Evolutionary conservation across 64 coral and sea anemone species (phyloP).

Genomic region (Actinia equina): DNA sequence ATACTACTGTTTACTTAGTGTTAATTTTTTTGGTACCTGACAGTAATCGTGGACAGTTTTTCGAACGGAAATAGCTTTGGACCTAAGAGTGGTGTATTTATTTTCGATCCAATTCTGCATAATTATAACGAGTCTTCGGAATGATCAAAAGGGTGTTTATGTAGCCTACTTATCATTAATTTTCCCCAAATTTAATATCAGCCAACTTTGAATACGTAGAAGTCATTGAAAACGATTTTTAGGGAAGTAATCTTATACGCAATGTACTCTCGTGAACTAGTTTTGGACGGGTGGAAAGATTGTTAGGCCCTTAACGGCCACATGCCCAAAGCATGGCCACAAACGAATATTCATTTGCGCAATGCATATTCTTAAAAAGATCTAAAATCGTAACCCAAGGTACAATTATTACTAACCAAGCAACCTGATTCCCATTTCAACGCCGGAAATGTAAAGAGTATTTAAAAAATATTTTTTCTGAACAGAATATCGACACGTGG

Average conservation of each 20-base stretch:
- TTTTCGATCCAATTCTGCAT: background rate
- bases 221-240: background rate
- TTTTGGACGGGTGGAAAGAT: slow-evolving; percentile 1
- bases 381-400: background rate
- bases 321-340: slow-evolving; percentile 13
- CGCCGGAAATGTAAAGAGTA: background rate
- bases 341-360: background rate
- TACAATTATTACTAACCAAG: background rate
- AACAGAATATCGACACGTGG: background rate
- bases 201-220: background rate
- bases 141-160: slow-evolving; percentile 15
- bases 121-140: background rate
- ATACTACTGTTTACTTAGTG: slow-evolving; percentile 51
- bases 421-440: background rate
- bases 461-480: background rate
- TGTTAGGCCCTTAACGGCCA: background rate
- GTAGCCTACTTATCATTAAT: background rate
- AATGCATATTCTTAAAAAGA: background rate
- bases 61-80: background rate
- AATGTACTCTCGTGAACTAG: background rate
- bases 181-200: background rate
- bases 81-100: background rate
- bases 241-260: background rate
- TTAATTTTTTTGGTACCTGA: background rate
- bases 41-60: background rate